Conservation (phyloP, 2,797 vertebrate species). For the Ibycter americanus region DNA sequence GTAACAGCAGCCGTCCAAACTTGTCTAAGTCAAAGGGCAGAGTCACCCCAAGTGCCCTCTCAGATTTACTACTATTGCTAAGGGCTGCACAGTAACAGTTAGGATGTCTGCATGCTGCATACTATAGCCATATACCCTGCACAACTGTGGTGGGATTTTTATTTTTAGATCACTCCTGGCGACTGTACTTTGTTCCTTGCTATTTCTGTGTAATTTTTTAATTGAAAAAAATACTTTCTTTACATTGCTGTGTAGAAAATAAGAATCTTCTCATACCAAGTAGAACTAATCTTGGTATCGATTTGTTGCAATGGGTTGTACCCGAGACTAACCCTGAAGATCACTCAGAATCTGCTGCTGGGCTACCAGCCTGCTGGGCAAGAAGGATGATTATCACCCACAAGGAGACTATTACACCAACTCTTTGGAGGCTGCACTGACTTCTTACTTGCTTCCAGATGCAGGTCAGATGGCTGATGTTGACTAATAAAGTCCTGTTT, state of each 20-base stretch:
- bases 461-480: neutral
- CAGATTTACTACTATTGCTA: neutral
- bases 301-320: neutral
- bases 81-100: neutral
- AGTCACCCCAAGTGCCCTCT: slow-evolving; percentile 16
- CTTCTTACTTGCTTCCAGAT: neutral
- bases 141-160: neutral
- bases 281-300: neutral
- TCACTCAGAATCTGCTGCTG: neutral
- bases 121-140: neutral
- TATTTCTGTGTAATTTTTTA: neutral
- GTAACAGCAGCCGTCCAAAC: neutral
- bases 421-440: neutral
- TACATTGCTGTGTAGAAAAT: neutral
- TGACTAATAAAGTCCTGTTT: neutral
- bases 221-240: neutral
- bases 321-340: neutral
- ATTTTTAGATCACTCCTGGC: neutral
- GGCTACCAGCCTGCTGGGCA: neutral
- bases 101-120: neutral
- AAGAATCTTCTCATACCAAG: neutral
- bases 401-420: neutral
- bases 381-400: neutral
- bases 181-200: neutral
- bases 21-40: neutral